Base-by-base conservation (phyloP, 2,888 invertebrate species). In the Lasioglossum marginatum region DNA sequence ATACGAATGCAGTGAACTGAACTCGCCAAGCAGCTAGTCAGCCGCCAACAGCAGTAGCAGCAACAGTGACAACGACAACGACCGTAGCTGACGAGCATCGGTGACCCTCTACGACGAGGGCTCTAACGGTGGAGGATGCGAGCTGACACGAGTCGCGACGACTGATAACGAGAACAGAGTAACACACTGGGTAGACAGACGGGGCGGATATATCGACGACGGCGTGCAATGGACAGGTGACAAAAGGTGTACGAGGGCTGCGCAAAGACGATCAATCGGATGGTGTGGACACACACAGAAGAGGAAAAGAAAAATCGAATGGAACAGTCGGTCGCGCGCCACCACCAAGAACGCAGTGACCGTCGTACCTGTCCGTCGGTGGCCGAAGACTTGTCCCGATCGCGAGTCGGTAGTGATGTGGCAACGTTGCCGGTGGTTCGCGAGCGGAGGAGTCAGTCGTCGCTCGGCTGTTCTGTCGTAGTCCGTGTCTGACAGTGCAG, bases 341-440 rank as follows among this genome's bases (percentile, higher is more conserved):
- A 86, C 79, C 79, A 77, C 72, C 85, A 73, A 83, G 79, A 83
- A 83, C 82, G 73, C 85, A 87, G 83, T 84, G 89, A 90, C 75
- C 79, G 81, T 84, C 86, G 88, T 89, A 89, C 87, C 89, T 89
- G 88, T 88, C 86, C 77, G 86, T 90, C 89, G 85, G 83, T 90
- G 87, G 84, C 74, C 81, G 85, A 85, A 87, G 85, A 87, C 88
- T 89, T 89, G 87, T 82, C 80, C 12, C 85, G 89, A 87, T 86
- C 82, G 84, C 73, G 81, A 75, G 60, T 78, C 77, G 75, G 83
- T 86, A 86, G 91, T 88, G 91, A 93, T 92, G 92, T 92, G 93
- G 93, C 92, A 93, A 93, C 93, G 92, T 92, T 92, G 94, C 93
- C 88, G 90, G 91, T 92, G 87, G 89, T 87, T 88, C 77, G 83